These are phyloP conservation scores for Leucosticte australis DNA, from an alignment of 2,113 vertebrate genomes.

Conservation along the genomic window DNA sequence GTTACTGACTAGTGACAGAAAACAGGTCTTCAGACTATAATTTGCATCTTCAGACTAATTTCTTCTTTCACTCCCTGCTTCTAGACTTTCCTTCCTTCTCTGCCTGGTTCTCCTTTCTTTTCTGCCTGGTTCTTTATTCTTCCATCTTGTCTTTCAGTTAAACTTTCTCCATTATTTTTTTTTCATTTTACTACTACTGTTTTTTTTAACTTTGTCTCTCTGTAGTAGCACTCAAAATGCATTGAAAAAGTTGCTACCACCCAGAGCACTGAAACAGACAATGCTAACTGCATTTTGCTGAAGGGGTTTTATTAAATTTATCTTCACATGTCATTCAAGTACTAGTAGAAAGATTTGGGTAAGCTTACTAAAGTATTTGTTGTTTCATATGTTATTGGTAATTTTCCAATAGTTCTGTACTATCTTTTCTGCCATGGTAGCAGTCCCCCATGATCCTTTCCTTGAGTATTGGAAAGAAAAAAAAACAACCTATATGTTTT, in stretches of 20 bases:
- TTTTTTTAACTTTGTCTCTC: background rate
- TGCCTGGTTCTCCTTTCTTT: background rate
- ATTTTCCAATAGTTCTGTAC: background rate
- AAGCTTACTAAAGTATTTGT: background rate
- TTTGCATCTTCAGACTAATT: background rate
- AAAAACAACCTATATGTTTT: background rate
- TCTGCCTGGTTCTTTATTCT: background rate
- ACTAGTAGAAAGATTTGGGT: background rate
- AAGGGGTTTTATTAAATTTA: background rate
- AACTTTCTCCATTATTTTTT: background rate
- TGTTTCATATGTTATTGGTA: background rate
- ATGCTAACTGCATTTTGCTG: background rate
- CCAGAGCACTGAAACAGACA: background rate
- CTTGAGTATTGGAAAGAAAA: background rate
- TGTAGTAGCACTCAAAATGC: background rate
- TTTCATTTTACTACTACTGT: background rate
- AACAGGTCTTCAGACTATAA: background rate
- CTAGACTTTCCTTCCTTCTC: background rate
- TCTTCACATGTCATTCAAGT: background rate
- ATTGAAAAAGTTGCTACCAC: background rate
- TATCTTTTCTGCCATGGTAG: background rate
- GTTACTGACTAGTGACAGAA: background rate
- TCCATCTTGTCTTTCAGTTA: background rate
- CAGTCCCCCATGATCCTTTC: accelerated
- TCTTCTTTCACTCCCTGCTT: background rate